A percentile compares a stretch with the other conserved stretches of the same genome.
These are phyloP conservation scores for Pyrgus malvae DNA, from an alignment of 2,888 invertebrate species.

Conservation along the genomic window DNA sequence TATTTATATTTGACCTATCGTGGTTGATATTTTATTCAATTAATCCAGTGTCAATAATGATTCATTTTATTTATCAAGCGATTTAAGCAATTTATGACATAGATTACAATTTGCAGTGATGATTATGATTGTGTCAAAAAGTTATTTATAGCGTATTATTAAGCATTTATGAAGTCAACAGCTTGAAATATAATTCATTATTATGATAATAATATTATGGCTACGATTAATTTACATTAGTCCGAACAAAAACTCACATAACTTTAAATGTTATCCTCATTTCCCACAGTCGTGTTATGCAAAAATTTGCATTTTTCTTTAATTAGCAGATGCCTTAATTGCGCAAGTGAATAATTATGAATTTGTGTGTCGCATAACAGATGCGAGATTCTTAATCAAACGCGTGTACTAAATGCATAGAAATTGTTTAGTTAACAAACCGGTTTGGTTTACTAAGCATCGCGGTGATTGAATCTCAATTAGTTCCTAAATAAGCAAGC, in stretches of 20 bases:
- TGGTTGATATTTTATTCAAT: slow-evolving; percentile 6
- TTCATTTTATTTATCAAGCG: background rate
- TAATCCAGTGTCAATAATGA: slow-evolving; percentile 1
- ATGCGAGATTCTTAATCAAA: slow-evolving; percentile 26
- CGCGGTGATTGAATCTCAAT: slow-evolving; percentile 30
- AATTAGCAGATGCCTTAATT: slow-evolving; percentile 11
- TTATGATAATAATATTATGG: background rate
- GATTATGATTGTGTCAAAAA: too few relatives aligned
- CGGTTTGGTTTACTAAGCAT: slow-evolving; percentile 30
- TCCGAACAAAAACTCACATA: background rate
- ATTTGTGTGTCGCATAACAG: background rate
- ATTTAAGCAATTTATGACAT: too few relatives aligned
- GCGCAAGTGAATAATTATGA: slow-evolving; percentile 4
- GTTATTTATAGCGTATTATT: background rate
- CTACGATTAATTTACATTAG: background rate
- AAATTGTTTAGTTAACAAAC: slow-evolving; percentile 32
- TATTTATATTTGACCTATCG: slow-evolving; percentile 2
- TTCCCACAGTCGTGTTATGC: background rate
- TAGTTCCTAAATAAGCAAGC: slow-evolving; percentile 20
- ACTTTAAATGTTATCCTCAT: background rate
- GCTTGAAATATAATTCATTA: background rate
- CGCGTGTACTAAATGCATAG: slow-evolving; percentile 33
- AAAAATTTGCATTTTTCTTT: slow-evolving; percentile 4
- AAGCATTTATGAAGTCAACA: background rate
- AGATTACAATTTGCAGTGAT: background rate